These are phyloP conservation scores for Syritta pipiens DNA, from an alignment of 2,888 invertebrate species.

Conservation along the genomic window DNA sequence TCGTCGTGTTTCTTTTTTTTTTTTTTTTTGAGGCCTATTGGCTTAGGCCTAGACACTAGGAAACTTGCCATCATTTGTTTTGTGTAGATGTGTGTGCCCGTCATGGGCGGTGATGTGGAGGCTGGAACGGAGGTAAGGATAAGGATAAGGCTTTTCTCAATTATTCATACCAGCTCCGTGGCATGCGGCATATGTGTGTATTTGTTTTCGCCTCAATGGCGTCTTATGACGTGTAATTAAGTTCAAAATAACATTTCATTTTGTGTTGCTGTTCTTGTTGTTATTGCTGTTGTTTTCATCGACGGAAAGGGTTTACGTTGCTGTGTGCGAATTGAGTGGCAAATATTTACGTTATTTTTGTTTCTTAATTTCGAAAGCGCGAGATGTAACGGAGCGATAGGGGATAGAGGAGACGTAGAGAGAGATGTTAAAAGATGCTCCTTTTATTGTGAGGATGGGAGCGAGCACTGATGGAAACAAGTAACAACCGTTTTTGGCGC, in stretches of 20 bases:
- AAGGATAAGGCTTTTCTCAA: slow-evolving; percentile 17
- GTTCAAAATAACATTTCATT: slow-evolving; percentile 11
- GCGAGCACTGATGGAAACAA: too few relatives aligned
- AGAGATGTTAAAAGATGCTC: too few relatives aligned
- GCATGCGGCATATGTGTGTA: slow-evolving; percentile 17
- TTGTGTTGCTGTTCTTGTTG: neutral
- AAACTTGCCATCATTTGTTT: neutral
- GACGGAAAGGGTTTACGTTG: slow-evolving; percentile 15
- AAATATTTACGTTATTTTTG: slow-evolving; percentile 35
- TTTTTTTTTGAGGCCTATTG: neutral
- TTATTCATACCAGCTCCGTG: slow-evolving; percentile 38
- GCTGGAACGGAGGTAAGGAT: neutral
- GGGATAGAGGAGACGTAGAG: too few relatives aligned
- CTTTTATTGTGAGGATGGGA: too few relatives aligned
- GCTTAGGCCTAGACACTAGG: slow-evolving; percentile 11
- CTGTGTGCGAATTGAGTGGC: slow-evolving; percentile 18
- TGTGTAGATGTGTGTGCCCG: slow-evolving; percentile 12
- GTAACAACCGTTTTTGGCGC: too few relatives aligned
- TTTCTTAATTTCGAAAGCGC: slow-evolving; percentile 6
- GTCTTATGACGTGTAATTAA: slow-evolving; percentile 38
- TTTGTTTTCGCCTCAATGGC: slow-evolving; percentile 31
- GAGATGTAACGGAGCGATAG: neutral
- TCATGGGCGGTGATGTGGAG: neutral
- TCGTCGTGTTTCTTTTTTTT: neutral
- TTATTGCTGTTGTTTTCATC: too few relatives aligned